Percentiles rank a stretch among this genome's conserved stretches.
Evolutionary conservation across 2,113 vertebrate species (phyloP).

Genomic region (Neotragus moschatus): DNA sequence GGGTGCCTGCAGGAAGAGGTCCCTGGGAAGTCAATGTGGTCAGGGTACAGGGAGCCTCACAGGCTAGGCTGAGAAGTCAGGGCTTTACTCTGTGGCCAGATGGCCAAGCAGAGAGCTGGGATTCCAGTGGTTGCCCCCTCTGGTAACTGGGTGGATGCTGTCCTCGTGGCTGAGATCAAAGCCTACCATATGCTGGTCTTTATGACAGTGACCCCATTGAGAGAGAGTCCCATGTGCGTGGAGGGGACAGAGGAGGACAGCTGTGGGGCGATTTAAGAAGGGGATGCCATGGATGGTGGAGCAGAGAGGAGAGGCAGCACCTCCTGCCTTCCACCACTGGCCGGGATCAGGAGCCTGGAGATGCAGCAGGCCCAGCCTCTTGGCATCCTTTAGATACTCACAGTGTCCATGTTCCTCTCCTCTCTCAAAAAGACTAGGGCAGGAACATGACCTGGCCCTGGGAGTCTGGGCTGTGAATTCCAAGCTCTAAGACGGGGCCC

Average conservation of each 20-base stretch:
- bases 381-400: background rate
- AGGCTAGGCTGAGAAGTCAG: background rate
- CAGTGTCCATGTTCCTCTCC: background rate
- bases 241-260: background rate
- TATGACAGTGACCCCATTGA: background rate
- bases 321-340: background rate
- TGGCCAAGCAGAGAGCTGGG: background rate
- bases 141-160: background rate
- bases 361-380: background rate
- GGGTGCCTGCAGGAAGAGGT: background rate
- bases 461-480: background rate
- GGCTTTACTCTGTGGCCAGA: background rate
- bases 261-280: background rate
- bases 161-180: background rate
- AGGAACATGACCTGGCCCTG: background rate
- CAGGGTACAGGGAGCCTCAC: background rate
- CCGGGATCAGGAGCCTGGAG: background rate
- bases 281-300: background rate
- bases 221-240: background rate
- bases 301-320: background rate
- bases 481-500: background rate
- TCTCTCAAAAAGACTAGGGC: background rate
- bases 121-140: background rate
- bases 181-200: background rate
- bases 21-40: background rate